Base-by-base conservation (phyloP, 2,888 invertebrate genomes). In the Desoria tigrina region DNA sequence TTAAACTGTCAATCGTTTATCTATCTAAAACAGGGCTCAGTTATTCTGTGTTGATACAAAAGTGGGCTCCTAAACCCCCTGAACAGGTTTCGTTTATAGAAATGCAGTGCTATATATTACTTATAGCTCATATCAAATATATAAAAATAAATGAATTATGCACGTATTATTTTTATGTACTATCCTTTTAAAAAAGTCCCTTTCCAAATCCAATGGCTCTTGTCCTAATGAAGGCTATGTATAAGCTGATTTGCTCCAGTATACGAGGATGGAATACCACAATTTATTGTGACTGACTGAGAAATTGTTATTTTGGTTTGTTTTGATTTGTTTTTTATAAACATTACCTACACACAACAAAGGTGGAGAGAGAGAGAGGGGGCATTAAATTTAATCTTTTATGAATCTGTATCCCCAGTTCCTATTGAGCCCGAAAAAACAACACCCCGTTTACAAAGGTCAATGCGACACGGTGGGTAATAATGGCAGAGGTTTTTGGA, bases 381-480 rank as follows among this genome's bases (percentile, higher is more conserved):
- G 42, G 23, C 4, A 24, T 39, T 57, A 6, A 24, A 26, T 16
- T 32, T 57, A 57, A 57, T 42, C 39, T 57, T 24, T 57, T 42
- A 24, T 55, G 26, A 55, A 55, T 24, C 6, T 27, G 28, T 27
- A 55, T 27, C 55, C 37, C 55, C 23, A 16, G 11, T 24, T 37
- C 57, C 42, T 24, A 57, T 57, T 18, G 24, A 57, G 39, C 21
- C 18, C 21, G 57, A 57, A 57, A n/a, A 57, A 55, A 55, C 55
- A 55, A 55, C 55, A 57, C 57, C 18, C 57, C 18, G 42, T 57
- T 57, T 57, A 42, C 24, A 57, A 57, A 57, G 57, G 57, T 57
- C 57, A 57, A 57, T 57, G 57, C 42, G 57, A 57, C 57, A 57
- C 57, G 57, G 57, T 57, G 37, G n/a, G 23, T 57, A 57, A 57